A percentile compares a stretch with the other conserved stretches of the same genome.
These are phyloP conservation scores for Ictalurus punctatus DNA, from an alignment of 2,113 vertebrate genomes.

Conservation along the genomic window DNA sequence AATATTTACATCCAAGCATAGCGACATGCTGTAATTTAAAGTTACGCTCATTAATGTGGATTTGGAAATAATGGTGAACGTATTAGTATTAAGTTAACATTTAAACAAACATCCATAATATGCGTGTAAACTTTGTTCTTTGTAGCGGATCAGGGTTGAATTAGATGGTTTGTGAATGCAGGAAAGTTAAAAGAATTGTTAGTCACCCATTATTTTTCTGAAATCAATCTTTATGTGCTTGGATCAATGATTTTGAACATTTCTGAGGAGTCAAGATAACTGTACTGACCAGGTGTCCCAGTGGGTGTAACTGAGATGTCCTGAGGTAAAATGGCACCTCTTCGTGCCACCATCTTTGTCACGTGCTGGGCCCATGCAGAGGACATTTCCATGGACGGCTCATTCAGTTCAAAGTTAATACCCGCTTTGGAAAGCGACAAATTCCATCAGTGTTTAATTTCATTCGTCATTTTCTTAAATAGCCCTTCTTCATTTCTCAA, in stretches of 20 bases:
- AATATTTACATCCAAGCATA: background rate
- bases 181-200: background rate
- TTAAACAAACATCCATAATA: background rate
- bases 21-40: background rate
- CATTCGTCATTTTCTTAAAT: background rate
- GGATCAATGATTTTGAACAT: background rate
- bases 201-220: background rate
- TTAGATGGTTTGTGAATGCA: background rate
- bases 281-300: conserved; percentile 82
- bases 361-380: conserved; percentile 97
- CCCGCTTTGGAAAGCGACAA: conserved; percentile 74
- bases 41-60: background rate
- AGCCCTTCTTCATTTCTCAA: background rate
- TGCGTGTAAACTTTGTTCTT: background rate
- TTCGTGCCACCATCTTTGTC: conserved; percentile 96
- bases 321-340: conserved; percentile 95
- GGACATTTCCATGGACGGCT: conserved; percentile 89
- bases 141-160: background rate
- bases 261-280: background rate
- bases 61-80: background rate
- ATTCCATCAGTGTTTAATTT: background rate
- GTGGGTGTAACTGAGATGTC: conserved; percentile 92
- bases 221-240: background rate
- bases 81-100: background rate
- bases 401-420: conserved; percentile 90